phyloP scores from a whole-genome alignment of 2,888 invertebrate species.

The Parnassius smintheus region DNA sequence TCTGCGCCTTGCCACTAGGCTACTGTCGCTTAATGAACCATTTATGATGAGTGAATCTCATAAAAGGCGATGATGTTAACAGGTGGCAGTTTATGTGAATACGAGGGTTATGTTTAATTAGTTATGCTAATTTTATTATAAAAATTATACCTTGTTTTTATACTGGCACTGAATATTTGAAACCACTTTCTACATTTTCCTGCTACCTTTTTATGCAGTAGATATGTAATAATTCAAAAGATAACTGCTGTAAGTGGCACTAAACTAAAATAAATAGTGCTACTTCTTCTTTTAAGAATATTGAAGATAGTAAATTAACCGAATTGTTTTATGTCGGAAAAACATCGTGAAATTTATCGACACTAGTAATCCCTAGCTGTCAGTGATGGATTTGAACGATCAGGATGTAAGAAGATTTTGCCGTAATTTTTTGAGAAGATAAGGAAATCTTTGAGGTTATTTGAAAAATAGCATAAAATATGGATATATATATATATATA shows the following conservation, averaged over 20 bases:
- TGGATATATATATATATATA: neutral
- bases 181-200: no score
- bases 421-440: constrained; percentile 37
- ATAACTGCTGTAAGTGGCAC: no score
- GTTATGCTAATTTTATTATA: neutral
- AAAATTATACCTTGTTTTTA: neutral
- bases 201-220: no score
- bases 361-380: constrained; percentile 19
- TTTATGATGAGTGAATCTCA: no score
- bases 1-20: no score
- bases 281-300: no score
- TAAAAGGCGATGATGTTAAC: no score
- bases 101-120: neutral
- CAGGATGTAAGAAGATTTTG: constrained; percentile 41
- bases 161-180: neutral
- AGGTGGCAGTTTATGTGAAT: no score
- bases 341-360: constrained; percentile 19
- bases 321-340: constrained; percentile 3
- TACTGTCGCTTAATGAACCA: no score
- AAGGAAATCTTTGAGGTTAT: constrained; percentile 15
- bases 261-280: no score
- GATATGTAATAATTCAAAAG: no score
- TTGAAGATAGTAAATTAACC: neutral
- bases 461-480: constrained; percentile 19
- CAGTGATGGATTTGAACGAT: constrained; percentile 36